phyloP scores from a whole-genome alignment of 2,113 vertebrate species.

The Cercocebus atys region DNA sequence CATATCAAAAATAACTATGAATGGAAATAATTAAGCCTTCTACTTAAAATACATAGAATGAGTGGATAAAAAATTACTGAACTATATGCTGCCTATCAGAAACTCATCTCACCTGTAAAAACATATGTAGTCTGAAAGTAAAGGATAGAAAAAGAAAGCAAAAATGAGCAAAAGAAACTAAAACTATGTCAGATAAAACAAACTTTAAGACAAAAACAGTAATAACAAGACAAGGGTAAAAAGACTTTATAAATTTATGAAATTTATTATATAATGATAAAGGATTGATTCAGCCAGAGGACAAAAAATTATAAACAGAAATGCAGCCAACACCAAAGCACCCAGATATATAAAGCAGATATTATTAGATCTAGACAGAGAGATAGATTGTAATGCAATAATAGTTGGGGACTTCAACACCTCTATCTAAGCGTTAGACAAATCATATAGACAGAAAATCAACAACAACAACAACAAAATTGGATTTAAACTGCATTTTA shows the following conservation, averaged over 20 bases:
- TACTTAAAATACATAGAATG: not conserved
- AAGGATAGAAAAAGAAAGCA: not conserved
- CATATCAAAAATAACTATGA: not conserved
- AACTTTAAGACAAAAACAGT: not conserved
- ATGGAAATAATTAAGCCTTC: not conserved
- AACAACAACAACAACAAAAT: not conserved
- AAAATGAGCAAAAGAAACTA: not conserved
- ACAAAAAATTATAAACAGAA: not conserved
- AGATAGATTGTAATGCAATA: not conserved
- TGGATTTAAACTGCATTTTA: not conserved
- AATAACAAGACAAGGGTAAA: not conserved
- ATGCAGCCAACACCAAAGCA: not conserved
- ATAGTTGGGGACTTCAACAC: not conserved
- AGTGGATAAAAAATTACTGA: not conserved
- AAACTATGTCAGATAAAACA: not conserved
- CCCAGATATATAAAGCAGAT: not conserved
- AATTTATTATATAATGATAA: not conserved
- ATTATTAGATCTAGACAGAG: not conserved
- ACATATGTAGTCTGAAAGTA: not conserved
- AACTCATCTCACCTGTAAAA: not conserved
- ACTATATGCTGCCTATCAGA: not conserved
- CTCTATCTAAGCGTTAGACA: not conserved
- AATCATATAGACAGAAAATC: not conserved
- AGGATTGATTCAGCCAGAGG: not conserved
- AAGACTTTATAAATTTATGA: not conserved